phyloP scores from a whole-genome alignment of 92 coral and sea anemone species.

The Blastomussa wellsi region DNA sequence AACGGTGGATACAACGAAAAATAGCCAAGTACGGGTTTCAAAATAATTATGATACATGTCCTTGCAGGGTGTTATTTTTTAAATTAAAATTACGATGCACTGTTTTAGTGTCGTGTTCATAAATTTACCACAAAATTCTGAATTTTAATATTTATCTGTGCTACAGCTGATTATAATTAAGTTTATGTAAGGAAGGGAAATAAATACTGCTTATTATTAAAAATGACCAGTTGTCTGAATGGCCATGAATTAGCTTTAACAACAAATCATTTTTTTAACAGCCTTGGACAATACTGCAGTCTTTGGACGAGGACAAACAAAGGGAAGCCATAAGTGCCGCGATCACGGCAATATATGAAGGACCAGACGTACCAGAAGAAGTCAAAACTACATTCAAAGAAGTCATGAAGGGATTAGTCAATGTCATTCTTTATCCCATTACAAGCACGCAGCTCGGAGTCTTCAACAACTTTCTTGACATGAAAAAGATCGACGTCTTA shows the following conservation, averaged over 20 bases:
- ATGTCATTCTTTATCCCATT: neutral
- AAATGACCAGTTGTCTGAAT: too few relatives aligned
- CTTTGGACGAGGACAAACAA: slow-evolving; percentile 17
- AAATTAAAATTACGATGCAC: too few relatives aligned
- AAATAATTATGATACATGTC: too few relatives aligned
- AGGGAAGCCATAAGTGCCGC: neutral
- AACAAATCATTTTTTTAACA: neutral
- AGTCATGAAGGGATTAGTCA: neutral
- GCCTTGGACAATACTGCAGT: slow-evolving; percentile 22
- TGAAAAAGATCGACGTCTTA: slow-evolving; percentile 2
- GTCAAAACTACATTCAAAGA: neutral
- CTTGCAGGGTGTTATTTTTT: too few relatives aligned
- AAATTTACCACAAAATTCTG: too few relatives aligned
- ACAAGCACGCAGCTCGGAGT: slow-evolving; percentile 33
- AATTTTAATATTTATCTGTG: too few relatives aligned
- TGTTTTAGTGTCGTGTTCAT: too few relatives aligned
- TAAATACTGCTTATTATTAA: too few relatives aligned
- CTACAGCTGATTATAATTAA: too few relatives aligned
- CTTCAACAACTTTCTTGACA: neutral
- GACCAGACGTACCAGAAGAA: slow-evolving; percentile 10
- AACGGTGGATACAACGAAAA: too few relatives aligned
- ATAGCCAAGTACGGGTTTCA: too few relatives aligned
- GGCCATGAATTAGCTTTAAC: neutral
- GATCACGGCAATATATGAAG: neutral
- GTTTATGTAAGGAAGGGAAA: too few relatives aligned